Evolutionary conservation across 2,797 vertebrate genomes (phyloP), one percentile per base, ranked within the genome.

Genomic region (Hoplostethus mediterraneus): DNA sequence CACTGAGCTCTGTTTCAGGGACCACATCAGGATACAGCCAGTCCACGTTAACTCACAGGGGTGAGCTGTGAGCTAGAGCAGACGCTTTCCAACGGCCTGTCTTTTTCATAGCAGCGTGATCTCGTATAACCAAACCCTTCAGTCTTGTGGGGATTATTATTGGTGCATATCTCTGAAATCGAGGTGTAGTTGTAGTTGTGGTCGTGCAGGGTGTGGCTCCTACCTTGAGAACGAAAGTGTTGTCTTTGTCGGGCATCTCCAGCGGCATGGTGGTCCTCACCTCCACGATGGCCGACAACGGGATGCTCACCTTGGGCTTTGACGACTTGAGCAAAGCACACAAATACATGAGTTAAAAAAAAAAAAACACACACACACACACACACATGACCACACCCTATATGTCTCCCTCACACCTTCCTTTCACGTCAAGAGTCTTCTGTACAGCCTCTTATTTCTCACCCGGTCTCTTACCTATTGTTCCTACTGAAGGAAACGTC

Each of bases 201-300:
- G n/a, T n/a, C n/a, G n/a, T n/a, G n/a, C n/a, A 44, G 3, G 44
- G 47, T 33, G 52, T 54, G 17, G 57, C 11, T 45, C 73, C 70
- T 90, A 99, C 98, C 97, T 99, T 99, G 0, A 99, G 95, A 67
- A 99, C 98, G 0, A 99, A 99, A 0, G 98, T 99, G 92, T 99
- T 99, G 94, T 99, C 98, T 80, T 97, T 99, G 92, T 99, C 98
- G 0, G 98, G 98, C 98, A 99, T 99, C 93, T 99, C 98, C 90
- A 99, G 90, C 0, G 98, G 98, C 97, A 99, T 99, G 63, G 98
- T 99, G 80, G 97, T 99, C 82, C 98, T 95, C 69, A 99, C 98
- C 92, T 99, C 98, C 25, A 97, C 95, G 54, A 99, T 97, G 78
- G 97, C 96, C 0, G 97, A 96, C 40, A 99, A 95, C 0, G 97